Conservation (phyloP, 2,113 vertebrate genomes). For the Crotalus tigris region DNA sequence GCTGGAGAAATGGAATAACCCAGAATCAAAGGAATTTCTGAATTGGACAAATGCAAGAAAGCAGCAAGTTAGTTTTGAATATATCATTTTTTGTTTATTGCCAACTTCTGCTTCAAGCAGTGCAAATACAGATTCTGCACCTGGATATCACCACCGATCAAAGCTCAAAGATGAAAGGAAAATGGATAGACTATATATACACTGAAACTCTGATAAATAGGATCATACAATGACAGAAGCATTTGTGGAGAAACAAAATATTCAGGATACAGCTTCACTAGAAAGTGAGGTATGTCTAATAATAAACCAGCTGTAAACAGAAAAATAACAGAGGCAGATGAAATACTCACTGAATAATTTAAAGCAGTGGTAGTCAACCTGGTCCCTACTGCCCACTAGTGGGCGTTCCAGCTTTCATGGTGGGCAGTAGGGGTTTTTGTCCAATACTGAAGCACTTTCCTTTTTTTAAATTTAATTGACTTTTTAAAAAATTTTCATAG, state of each 20-base stretch:
- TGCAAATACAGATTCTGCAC: background rate
- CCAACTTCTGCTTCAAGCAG: background rate
- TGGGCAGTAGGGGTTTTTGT: too few relatives aligned
- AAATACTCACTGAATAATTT: background rate
- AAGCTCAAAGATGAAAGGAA: background rate
- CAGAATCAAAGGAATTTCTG: background rate
- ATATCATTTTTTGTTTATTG: background rate
- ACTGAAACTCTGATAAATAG: background rate
- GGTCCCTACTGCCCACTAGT: too few relatives aligned
- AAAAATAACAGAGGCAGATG: background rate
- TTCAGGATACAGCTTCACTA: background rate
- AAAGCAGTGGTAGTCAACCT: background rate
- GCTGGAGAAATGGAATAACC: background rate
- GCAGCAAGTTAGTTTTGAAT: background rate
- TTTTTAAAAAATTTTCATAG: too few relatives aligned
- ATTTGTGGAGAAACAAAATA: background rate
- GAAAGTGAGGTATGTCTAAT: background rate
- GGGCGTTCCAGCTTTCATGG: too few relatives aligned
- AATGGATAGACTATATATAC: background rate
- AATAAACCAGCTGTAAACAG: background rate
- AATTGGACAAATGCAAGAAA: background rate
- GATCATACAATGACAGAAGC: background rate
- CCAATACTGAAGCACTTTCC: too few relatives aligned
- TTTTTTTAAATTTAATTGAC: too few relatives aligned
- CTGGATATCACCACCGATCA: background rate